Conservation (phyloP, 2,888 invertebrate species). For the Theretra japonica region DNA sequence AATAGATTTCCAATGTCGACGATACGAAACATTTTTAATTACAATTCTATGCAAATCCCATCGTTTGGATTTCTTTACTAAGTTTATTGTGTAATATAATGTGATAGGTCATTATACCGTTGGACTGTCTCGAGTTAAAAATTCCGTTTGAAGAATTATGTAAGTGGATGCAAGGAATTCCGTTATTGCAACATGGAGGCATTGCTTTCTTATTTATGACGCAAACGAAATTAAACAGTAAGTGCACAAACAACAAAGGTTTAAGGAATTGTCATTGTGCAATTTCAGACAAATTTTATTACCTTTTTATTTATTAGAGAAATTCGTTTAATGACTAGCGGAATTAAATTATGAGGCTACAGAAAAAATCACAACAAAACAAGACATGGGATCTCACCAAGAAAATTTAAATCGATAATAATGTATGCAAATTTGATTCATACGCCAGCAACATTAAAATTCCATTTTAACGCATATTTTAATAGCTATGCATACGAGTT, state of each 20-base stretch:
- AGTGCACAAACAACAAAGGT: not conserved
- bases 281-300: not conserved
- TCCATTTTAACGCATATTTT: not conserved
- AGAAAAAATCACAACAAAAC: too few relatives aligned
- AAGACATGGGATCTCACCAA: too few relatives aligned
- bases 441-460: not conserved
- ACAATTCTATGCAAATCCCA: constrained; percentile 67
- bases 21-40: constrained; percentile 65
- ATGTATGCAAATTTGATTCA: too few relatives aligned
- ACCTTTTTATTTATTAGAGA: not conserved
- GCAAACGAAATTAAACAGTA: not conserved
- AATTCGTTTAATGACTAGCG: too few relatives aligned
- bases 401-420: too few relatives aligned
- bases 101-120: constrained; percentile 17
- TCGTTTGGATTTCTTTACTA: constrained; percentile 50
- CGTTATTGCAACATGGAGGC: not conserved
- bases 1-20: constrained; percentile 53
- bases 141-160: constrained; percentile 5
- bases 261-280: not conserved
- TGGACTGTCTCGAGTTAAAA: constrained; percentile 7
- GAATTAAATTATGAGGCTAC: too few relatives aligned
- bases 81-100: constrained; percentile 31
- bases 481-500: too few relatives aligned
- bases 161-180: not conserved
- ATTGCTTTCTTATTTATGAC: not conserved